These are phyloP conservation scores for Sesamia nonagrioides DNA, from an alignment of 1,140 invertebrate species.

Conservation along the genomic window DNA sequence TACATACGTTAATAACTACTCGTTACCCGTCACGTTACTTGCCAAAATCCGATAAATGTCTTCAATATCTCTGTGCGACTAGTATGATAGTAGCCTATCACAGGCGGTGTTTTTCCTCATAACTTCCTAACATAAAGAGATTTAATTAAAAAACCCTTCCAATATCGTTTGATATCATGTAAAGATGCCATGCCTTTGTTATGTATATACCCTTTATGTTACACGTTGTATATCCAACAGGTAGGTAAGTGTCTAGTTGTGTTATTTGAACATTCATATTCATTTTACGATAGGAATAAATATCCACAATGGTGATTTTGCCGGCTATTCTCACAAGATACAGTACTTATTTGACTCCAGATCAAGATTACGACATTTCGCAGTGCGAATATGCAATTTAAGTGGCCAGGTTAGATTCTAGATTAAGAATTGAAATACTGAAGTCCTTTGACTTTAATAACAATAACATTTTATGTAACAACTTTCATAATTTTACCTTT, in stretches of 20 bases:
- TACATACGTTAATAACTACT: no score
- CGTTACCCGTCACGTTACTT: no score
- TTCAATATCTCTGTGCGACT: no score
- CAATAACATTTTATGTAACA: not conserved
- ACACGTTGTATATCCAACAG: no score
- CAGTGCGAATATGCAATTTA: slow-evolving; percentile 24
- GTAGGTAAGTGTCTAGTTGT: not conserved
- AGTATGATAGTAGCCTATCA: no score
- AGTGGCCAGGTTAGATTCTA: slow-evolving; percentile 21
- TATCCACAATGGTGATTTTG: not conserved
- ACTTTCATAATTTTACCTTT: not conserved
- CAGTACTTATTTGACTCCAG: not conserved
- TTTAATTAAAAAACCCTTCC: no score
- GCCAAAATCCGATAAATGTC: no score
- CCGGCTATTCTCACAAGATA: slow-evolving; percentile 10
- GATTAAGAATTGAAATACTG: slow-evolving; percentile 21
- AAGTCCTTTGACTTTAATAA: not conserved
- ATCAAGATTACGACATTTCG: slow-evolving; percentile 25
- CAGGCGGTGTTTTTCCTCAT: no score
- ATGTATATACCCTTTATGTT: no score
- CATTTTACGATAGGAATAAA: slow-evolving; percentile 16
- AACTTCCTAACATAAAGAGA: no score
- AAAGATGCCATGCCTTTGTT: no score
- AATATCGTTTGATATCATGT: no score
- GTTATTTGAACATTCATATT: not conserved